These are phyloP conservation scores for Caenorhabditis remanei DNA, from an alignment of 1,140 invertebrate genomes.

Conservation along the genomic window DNA sequence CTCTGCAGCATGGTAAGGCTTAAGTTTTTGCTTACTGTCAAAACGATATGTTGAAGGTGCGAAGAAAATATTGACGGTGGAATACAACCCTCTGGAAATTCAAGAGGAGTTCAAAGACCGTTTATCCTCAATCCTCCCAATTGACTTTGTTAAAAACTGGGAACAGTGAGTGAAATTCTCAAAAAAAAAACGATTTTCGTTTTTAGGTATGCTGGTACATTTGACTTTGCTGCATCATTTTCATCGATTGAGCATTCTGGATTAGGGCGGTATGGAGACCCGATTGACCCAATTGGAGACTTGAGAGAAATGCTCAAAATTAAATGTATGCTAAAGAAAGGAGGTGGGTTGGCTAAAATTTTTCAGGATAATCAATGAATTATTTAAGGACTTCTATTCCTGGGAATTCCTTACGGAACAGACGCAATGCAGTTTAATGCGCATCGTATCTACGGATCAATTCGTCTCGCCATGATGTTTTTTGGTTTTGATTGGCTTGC, in stretches of 20 bases:
- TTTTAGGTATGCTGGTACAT: slow-evolving; percentile 21
- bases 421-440: slow-evolving; percentile 46
- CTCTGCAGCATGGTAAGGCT: slow-evolving; percentile 7
- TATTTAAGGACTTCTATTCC: slow-evolving; percentile 13
- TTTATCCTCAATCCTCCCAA: neutral
- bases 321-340: slow-evolving; percentile 55
- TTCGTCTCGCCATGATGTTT: slow-evolving; percentile 44
- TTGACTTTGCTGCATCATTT: slow-evolving; percentile 53
- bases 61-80: neutral
- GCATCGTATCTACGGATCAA: slow-evolving; percentile 52
- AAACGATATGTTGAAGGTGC: neutral
- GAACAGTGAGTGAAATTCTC: neutral
- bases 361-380: neutral
- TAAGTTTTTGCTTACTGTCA: neutral
- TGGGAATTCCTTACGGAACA: slow-evolving; percentile 35
- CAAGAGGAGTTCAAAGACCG: neutral
- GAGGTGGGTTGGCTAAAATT: neutral
- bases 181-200: neutral
- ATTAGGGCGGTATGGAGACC: slow-evolving; percentile 52
- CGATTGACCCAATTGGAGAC: slow-evolving; percentile 57
- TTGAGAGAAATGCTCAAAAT: slow-evolving; percentile 42
- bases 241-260: slow-evolving; percentile 56
- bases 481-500: slow-evolving; percentile 2
- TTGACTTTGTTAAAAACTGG: neutral
- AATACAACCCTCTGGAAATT: neutral